Evolutionary conservation across 37 sponge, comb jelly and placozoan genomes (phyloP), one percentile per base, ranked within the genome.

Genomic region (Cladorhizidae sp.): DNA sequence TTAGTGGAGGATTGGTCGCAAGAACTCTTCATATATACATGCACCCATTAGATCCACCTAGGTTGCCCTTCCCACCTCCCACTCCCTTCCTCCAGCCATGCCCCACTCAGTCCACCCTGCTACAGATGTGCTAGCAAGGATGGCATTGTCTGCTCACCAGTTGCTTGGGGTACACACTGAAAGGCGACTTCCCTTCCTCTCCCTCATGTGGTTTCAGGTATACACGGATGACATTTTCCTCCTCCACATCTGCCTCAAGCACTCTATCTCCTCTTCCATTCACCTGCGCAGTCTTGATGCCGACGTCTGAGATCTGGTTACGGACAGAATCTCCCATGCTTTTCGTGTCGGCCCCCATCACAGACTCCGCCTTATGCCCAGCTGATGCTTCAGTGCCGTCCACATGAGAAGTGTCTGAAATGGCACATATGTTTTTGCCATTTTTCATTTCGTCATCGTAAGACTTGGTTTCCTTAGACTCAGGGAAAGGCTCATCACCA

Each of bases 401-500:
- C 59, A 58, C 59, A 58, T 6, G 26, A 58, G 14, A 3, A 58
- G 26, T 58, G 23, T 58, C 59, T 58, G 59, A 26, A 26, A 25
- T 58, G 2, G 14, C 14, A 6, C 3, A 21, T 18, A 25, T 58
- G 3, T 2, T 58, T 3, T 25, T 5, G 2, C 26, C 59, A 14
- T 9, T 9, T 45, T 45, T 9, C 49, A n/a, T n/a, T n/a, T 45
- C 49, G 9, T 45, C 9, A 9, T 45, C 9, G 49, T 12, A 45
- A 45, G 49, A 45, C 49, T 12, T 45, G 49, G 8, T 45, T 9
- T 45, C 49, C 12, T n/a, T 17, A 9, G 18, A 17, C 37, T 58
- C 18, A 0, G 91, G 84, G 49, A 93, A 93, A 56, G 93, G 82
- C n/a, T n/a, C n/a, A 50, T 80, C 41, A 7, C 90, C 93, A 39